Evolutionary conservation across 2,797 vertebrate genomes (phyloP), one percentile per base, ranked within the genome.

Genomic region (Rhynchonycteris naso): DNA sequence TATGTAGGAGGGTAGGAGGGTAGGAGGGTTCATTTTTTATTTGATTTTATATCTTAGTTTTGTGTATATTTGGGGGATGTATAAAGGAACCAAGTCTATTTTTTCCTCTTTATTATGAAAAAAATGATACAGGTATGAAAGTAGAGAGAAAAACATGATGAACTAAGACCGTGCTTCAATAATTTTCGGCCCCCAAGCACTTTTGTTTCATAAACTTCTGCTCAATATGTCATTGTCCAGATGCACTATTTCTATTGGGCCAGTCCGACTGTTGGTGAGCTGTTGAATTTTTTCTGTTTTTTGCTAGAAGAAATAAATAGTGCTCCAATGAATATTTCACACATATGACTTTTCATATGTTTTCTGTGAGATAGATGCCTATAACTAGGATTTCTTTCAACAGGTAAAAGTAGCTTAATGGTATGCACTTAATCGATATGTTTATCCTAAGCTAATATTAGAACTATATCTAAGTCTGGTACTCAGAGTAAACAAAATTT

Each of bases 11-110:
- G 43, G 43, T 43, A 43, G 43, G 43, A 43, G 43, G 1, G 15
- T 50, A 24, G 4, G n/a, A n/a, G 10, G 24, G 10, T 54, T 61
- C 19, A 66, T 72, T 92, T 84, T 90, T 28, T 58, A 47, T 74
- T 94, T 92, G 15, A 86, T 85, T 74, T 88, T 66, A 58, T 35
- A 88, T 83, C 47, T 84, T 72, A 63, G 26, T 43, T 87, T 95
- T 90, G 8, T 58, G 58, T 89, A 43, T 66, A 87, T 22, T 65
- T 65, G 52, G 26, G 10, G 74, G 76, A 75, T 88, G 4, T 50
- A 66, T 95, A 84, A 82, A 10, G 5, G 2, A 58, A 69, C 43
- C 10, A 30, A 13, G 38, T 65, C 30, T 4, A 47, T 52, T 94
- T 71, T 88, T n/a, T n/a, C 15, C 19, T 74, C 30, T 68, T 91